Conservation (phyloP, 2,797 vertebrate species). For the Xenopus petersii region DNA sequence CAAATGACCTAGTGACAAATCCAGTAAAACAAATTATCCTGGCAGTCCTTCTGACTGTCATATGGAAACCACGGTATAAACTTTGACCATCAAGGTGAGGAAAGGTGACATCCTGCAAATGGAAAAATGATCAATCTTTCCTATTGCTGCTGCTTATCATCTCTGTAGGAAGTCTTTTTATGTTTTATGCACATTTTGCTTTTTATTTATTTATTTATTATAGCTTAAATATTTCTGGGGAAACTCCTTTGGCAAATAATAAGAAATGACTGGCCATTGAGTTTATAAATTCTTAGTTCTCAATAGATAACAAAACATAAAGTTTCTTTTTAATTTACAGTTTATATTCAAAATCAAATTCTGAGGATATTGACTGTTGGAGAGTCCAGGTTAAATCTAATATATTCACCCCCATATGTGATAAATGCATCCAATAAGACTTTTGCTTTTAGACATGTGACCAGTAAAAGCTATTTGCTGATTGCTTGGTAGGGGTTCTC, state of each 20-base stretch:
- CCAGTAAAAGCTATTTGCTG: no score
- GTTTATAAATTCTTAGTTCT: not conserved
- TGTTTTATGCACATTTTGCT: no score
- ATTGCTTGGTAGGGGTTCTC: no score
- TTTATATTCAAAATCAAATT: constrained; percentile 3
- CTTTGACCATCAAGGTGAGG: no score
- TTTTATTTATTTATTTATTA: constrained; percentile 50
- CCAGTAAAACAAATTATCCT: constrained; percentile 52
- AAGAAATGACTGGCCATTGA: not conserved
- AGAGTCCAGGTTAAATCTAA: constrained; percentile 11
- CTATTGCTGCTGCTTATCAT: no score
- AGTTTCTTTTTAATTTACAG: constrained; percentile 18
- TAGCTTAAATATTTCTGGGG: not conserved
- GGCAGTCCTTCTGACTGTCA: constrained; percentile 14
- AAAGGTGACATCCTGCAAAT: no score
- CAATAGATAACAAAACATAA: constrained; percentile 1
- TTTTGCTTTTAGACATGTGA: no score
- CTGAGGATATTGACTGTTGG: constrained; percentile 14
- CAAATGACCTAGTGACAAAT: constrained; percentile 62
- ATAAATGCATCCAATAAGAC: no score
- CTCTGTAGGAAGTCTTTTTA: no score
- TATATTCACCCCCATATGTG: not conserved
- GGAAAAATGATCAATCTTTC: no score
- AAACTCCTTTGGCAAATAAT: not conserved
- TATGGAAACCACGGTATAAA: no score